A percentile compares a stretch with the other conserved stretches of the same genome.
Conservation (phyloP, 2,113 vertebrate genomes). For the Campylorhamphus procurvoides region DNA sequence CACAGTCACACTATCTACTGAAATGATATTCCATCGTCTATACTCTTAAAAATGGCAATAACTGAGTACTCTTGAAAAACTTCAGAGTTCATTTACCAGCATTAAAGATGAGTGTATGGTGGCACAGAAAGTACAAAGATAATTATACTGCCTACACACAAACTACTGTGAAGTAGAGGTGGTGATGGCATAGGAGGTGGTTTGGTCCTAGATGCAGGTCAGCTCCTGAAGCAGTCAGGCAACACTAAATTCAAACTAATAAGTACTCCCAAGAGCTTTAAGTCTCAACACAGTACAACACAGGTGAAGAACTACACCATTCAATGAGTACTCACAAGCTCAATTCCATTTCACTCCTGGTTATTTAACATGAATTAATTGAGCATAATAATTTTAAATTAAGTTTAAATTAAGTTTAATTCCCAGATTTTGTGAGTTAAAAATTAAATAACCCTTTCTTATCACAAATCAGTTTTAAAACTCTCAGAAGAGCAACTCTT, state of each 20-base stretch:
- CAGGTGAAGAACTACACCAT: background rate
- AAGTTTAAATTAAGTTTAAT: background rate
- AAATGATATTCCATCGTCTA: background rate
- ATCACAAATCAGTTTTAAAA: background rate
- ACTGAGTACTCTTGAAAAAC: background rate
- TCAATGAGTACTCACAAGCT: background rate
- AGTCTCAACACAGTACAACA: background rate
- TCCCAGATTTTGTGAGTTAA: background rate
- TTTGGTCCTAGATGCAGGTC: background rate
- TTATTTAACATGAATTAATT: background rate
- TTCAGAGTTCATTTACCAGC: background rate
- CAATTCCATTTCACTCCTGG: background rate
- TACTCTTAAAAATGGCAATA: background rate
- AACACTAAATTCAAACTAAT: background rate
- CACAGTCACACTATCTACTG: background rate
- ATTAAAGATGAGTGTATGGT: background rate
- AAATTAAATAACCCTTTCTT: background rate
- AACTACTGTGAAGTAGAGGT: background rate
- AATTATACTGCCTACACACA: background rate
- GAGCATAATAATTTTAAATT: background rate
- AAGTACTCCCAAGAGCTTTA: background rate
- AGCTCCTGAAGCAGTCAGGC: background rate
- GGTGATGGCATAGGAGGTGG: background rate
- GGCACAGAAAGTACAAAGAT: background rate
- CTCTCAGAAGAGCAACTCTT: background rate